Evolutionary conservation across 2,113 vertebrate species (phyloP).

Genomic region (Aix galericulata): DNA sequence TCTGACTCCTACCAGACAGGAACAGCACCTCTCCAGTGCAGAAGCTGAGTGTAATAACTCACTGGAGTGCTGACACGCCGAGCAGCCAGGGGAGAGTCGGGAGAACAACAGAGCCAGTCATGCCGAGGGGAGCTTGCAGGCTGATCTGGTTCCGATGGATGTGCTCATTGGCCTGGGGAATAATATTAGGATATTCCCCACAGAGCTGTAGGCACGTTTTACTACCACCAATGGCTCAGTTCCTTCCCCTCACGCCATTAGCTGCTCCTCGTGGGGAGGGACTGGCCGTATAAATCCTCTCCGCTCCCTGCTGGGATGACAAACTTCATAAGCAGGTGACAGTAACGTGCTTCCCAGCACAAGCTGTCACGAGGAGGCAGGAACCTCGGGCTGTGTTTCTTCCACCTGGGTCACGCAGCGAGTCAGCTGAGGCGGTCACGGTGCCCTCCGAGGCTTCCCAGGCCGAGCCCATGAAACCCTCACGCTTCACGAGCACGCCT

Average conservation of each 20-base stretch:
- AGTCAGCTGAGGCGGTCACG: background rate
- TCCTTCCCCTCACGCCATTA: background rate
- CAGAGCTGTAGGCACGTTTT: background rate
- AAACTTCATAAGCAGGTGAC: background rate
- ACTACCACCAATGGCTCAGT: background rate
- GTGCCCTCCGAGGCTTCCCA: background rate
- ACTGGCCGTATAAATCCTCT: background rate
- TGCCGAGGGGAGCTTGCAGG: background rate
- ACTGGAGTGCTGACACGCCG: background rate
- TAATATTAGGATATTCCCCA: background rate
- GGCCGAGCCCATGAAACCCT: background rate
- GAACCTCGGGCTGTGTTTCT: background rate
- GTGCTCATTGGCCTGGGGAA: background rate
- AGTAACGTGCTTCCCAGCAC: background rate
- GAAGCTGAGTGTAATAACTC: background rate
- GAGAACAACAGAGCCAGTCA: background rate
- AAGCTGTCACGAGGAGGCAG: background rate
- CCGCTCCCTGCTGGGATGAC: background rate
- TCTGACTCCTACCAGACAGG: background rate
- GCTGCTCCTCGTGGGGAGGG: background rate
- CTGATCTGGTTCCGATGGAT: background rate
- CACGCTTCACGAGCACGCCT: background rate
- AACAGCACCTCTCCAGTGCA: conserved; percentile 46
- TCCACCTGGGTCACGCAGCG: background rate
- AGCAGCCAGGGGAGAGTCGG: background rate